These are phyloP conservation scores for Dicrurus megarhynchus DNA, from an alignment of 2,113 vertebrate genomes.

Conservation along the genomic window DNA sequence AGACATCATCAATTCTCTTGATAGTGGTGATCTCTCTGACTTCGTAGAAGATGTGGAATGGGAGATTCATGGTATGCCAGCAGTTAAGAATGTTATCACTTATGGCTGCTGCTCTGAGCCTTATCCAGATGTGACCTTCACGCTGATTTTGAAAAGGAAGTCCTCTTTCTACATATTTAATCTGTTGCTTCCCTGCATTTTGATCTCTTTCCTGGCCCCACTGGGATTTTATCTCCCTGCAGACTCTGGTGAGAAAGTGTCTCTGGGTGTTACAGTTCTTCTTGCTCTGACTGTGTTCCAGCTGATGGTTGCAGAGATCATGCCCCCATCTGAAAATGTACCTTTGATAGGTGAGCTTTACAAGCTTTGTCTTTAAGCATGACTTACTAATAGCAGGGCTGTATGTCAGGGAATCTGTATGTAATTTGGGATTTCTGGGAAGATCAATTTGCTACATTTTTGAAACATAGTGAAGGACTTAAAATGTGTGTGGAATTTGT, in stretches of 20 bases:
- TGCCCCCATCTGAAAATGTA: conserved; percentile 95
- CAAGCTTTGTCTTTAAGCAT: neutral
- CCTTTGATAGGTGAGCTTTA: conserved; percentile 89
- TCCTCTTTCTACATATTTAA: conserved; percentile 98
- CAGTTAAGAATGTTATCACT: conserved; percentile 88
- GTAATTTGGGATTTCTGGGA: neutral
- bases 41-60: conserved; percentile 97
- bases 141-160: conserved; percentile 89
- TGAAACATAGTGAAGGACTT: neutral
- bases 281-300: conserved; percentile 97
- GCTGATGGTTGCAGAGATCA: conserved; percentile 97
- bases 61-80: conserved; percentile 97
- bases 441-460: neutral
- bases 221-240: conserved; percentile 96
- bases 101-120: conserved; percentile 98
- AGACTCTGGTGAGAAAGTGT: conserved; percentile 97
- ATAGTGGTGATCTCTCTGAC: conserved; percentile 91
- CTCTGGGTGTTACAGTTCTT: conserved; percentile 92
- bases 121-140: conserved; percentile 96
- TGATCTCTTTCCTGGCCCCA: conserved; percentile 96
- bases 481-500: neutral
- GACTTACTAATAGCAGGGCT: neutral
- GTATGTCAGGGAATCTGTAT: neutral
- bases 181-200: conserved; percentile 90
- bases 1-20: conserved; percentile 88